Base-by-base conservation (phyloP, 2,113 vertebrate genomes). In the Thamnaconus septentrionalis region DNA sequence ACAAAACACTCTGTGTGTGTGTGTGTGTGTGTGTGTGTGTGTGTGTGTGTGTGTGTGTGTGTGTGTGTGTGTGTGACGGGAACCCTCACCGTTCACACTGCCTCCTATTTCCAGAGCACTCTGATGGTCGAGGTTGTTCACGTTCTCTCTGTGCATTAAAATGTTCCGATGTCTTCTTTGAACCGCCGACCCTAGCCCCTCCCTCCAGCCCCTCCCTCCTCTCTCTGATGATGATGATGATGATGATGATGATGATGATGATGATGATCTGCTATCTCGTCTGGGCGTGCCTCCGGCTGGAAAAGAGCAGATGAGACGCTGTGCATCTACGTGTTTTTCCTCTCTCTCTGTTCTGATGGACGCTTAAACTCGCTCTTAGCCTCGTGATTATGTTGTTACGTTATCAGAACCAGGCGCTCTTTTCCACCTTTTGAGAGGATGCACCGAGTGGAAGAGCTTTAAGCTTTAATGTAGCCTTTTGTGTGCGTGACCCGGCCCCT, bases 381-480 rank as follows among this genome's bases (percentile, higher is more conserved):
- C 18, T 31, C 31, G 41, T 41, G 41, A 41, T 58, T 7, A 0
- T 18, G 8, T 46, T 42, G 11, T 50, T 31, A 2, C 18, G 18
- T 31, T 66, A 45, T 55, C 39, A 59, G 51, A 31, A 63, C n/a
- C 31, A 52, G 46, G 8, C 6, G 7, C 41, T 54, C 48, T 39
- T 47, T 55, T 42, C 56, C 48, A 53, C 53, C 62, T 66, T 70
- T 57, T 53, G 11, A 76, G 53, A 47, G 0, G 41, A 71, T 45
- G 52, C 47, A 45, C 41, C 10, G 66, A 71, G 63, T 51, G 58
- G 41, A 71, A 40, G 11, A 49, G 56, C 41, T 76, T 55, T 47
- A 42, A 18, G 44, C 49, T 42, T 59, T 66, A 49, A 64, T 56
- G 18, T 4, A 64, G 51, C 12, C 48, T 67, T 62, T 44, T 67